A percentile compares a stretch with the other conserved stretches of the same genome.
These are phyloP conservation scores for Spisula solida DNA, from an alignment of 2,888 invertebrate species.

Conservation along the genomic window DNA sequence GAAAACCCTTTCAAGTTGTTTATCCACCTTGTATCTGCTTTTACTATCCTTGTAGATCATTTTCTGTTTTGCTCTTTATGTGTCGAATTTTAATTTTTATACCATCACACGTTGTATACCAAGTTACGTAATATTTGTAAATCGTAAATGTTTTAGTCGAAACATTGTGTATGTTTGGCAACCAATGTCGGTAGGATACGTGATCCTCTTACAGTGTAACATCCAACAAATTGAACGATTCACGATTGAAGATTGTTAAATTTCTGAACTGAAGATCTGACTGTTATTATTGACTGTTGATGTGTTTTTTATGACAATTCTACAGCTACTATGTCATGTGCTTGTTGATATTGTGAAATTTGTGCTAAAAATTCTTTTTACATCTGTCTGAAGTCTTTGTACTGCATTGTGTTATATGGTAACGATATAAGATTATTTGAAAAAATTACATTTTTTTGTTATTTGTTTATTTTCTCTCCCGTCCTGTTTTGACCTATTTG, in stretches of 20 bases:
- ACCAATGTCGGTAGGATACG: not conserved
- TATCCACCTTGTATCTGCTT: not conserved
- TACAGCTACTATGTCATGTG: not conserved
- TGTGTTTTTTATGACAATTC: not conserved
- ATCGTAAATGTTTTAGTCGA: not conserved
- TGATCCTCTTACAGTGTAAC: not conserved
- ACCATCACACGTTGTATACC: not conserved
- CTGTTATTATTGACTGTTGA: not conserved
- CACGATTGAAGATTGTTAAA: not conserved
- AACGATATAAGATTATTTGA: not conserved
- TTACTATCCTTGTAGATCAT: not conserved
- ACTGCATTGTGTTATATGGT: conserved; percentile 19
- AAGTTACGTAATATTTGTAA: not conserved
- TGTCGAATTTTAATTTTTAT: not conserved
- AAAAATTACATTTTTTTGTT: conserved; percentile 12
- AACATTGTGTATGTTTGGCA: not conserved
- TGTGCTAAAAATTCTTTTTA: conserved; percentile 16
- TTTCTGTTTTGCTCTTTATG: not conserved
- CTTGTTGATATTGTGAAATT: conserved; percentile 14
- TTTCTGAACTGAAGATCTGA: conserved; percentile 11
- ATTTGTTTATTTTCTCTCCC: not conserved
- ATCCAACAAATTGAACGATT: not conserved
- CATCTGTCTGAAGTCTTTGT: not conserved
- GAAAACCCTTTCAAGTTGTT: not conserved
- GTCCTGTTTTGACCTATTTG: not conserved